Evolutionary conservation across 2,888 invertebrate genomes (phyloP), one percentile per base, ranked within the genome.

Genomic region (Spisula solida): DNA sequence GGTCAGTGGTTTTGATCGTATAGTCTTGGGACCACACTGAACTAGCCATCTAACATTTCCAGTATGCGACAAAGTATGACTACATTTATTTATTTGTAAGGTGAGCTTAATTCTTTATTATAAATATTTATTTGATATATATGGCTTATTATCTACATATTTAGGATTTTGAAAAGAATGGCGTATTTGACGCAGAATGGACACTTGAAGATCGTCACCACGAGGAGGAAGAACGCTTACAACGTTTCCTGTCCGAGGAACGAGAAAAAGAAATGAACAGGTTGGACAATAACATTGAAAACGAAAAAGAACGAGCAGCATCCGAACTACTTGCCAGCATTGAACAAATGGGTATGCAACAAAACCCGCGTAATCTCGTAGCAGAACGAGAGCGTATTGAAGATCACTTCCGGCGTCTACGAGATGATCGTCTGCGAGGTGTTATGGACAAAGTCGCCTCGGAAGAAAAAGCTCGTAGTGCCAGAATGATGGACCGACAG

Each of bases 181-280:
- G 95, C 5, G 95, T 96, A 48, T 98, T 99, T 97, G 99, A 99
- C 97, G 98, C 99, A 96, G 99, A 99, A 93, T 96, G 96, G 34
- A 95, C 96, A 56, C 97, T 99, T 95, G 99, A 99, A 97, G 98
- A 99, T 98, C 98, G 98, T 96, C 99, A 99, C 97, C 98, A 99
- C 87, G 98, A 98, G 96, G 99, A 99, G 97, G 99, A 99, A 97
- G 99, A 99, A 95, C 98, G 99, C 95, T 97, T 99, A 93, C 94
- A 94, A 85, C 91, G 95, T 10, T 95, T 95, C 86, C 89, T 95
- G n/a, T 87, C 94, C 12, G 95, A 95, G 88, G 95, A 95, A 81
- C 83, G 95, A 81, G 95, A 95, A 87, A 95, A 95, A 83, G 95
- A 96, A 87, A 93, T 95, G 93, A 92, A 93, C 18, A 91, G 94